phyloP scores from a whole-genome alignment of 53 echinoderm and acorn worm species.

The Paracentrotus lividus region DNA sequence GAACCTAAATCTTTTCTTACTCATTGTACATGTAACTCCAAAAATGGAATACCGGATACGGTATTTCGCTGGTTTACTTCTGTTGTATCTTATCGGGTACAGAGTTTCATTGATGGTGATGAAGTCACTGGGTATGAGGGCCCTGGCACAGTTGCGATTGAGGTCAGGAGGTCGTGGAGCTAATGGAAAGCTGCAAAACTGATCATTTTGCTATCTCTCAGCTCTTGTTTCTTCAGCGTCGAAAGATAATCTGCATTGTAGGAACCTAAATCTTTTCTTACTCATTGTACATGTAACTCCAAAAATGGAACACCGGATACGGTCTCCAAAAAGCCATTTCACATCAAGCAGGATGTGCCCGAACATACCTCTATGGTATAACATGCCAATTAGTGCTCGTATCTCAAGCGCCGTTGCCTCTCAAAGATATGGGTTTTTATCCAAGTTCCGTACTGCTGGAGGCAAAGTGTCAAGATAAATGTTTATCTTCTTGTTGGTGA shows the following conservation, averaged over 20 bases:
- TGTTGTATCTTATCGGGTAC: slow-evolving; percentile 62
- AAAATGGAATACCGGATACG: too few species aligned
- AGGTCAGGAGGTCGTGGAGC: slow-evolving; percentile 15
- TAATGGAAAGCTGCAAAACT: slow-evolving; percentile 11
- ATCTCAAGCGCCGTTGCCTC: slow-evolving; percentile 38
- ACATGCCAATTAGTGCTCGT: slow-evolving; percentile 50
- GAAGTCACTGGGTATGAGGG: slow-evolving; percentile 23
- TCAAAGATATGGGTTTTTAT: slow-evolving; percentile 15
- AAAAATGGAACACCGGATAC: slow-evolving; percentile 40
- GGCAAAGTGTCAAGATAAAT: background rate
- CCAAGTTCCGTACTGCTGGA: slow-evolving; percentile 56
- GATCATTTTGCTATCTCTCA: slow-evolving; percentile 11
- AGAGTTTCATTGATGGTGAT: slow-evolving; percentile 57
- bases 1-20: slow-evolving; percentile 58
- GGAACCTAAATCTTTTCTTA: slow-evolving; percentile 60
- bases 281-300: slow-evolving; percentile 47
- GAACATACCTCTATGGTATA: slow-evolving; percentile 53
- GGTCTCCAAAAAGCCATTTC: slow-evolving; percentile 62
- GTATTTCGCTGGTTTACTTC: slow-evolving; percentile 59
- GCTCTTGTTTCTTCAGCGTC: slow-evolving; percentile 61
- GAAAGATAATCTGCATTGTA: slow-evolving; percentile 38
- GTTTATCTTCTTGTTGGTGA: slow-evolving; percentile 51
- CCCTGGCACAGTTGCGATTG: slow-evolving; percentile 35
- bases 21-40: too few species aligned
- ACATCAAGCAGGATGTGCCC: slow-evolving; percentile 55